Conservation (phyloP, 2,113 vertebrate genomes). For the Sebastes schlegelii region DNA sequence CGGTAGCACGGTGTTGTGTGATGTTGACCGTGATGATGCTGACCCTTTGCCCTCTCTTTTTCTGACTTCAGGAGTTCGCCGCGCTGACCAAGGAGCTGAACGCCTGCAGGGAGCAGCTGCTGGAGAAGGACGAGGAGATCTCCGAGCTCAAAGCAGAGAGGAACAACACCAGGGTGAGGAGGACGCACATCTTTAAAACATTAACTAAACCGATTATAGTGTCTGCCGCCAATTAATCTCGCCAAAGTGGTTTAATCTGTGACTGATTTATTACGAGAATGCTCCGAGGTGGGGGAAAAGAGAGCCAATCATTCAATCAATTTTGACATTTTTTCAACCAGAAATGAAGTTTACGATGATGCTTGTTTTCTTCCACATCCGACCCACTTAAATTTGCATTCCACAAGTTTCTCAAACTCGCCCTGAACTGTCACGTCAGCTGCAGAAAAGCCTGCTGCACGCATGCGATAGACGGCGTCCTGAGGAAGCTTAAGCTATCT, state of each 20-base stretch:
- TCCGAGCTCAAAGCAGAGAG: conserved; percentile 98
- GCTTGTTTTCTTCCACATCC: background rate
- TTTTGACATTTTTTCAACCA: background rate
- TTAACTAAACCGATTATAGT: background rate
- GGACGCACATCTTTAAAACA: background rate
- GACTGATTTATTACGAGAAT: background rate
- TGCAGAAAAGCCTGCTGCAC: conserved; percentile 23
- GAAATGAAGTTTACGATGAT: background rate
- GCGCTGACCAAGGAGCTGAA: conserved; percentile 98
- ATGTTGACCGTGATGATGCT: conserved; percentile 1
- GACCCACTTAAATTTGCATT: background rate
- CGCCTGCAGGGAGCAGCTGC: conserved; percentile 94
- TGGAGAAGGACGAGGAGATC: conserved; percentile 99
- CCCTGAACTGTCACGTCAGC: background rate
- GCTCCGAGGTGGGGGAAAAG: background rate
- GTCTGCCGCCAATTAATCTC: background rate
- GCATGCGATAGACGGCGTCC: conserved; percentile 19
- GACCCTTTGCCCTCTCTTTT: background rate
- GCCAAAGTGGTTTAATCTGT: background rate
- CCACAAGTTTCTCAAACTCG: background rate
- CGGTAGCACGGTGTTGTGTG: conserved; percentile 3
- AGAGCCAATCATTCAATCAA: background rate
- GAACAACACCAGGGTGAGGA: conserved; percentile 91
- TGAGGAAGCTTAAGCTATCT: conserved; percentile 41
- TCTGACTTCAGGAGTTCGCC: conserved; percentile 91